Evolutionary conservation across 1,140 invertebrate species (phyloP), one percentile per base, ranked within the genome.

Genomic region (Procambarus clarkii): DNA sequence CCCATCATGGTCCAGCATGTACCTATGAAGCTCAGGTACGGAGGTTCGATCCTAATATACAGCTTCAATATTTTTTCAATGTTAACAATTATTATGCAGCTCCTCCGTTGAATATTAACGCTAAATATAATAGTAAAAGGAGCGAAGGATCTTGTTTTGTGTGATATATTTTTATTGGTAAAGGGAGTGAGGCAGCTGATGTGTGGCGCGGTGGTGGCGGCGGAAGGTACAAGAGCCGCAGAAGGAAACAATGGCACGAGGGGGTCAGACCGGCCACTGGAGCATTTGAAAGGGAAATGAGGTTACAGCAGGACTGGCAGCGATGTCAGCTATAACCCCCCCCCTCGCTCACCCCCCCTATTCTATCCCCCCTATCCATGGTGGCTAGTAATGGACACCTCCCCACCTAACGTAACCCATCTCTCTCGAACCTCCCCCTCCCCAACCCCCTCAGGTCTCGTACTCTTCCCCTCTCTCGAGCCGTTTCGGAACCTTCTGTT

Each of bases 231-330:
- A 46, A 78, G 45, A 15, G 85, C 44, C 9, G 15, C 18, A n/a
- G 64, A 71, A 74, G 85, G 85, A 86, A 86, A 86, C 85, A 86
- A 86, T 86, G 76, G 85, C 74, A 86, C n/a, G 48, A 46, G 76
- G 85, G 60, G 85, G 85, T 86, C 85, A 86, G 85, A 24, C 74
- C 24, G 85, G 85, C 85, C 85, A 86, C 76, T 86, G 85, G 46
- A 58, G 50, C 85, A 86, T 86, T 86, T 86, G 85, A 86, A 86
- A 86, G 85, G 85, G 85, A 86, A 86, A 86, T 86, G 85, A 86
- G 85, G 60, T 64, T 15, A 64, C 60, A 18, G 83, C 74, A 71
- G 64, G 64, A 85, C 45, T 71, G 64, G 18, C 58, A 15, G 69
- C 60, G 54, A 34, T 84, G 82, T 64, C 45, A 71, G 13, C 77